Conservation (phyloP, 2,797 vertebrate genomes). For the Siniperca scherzeri region DNA sequence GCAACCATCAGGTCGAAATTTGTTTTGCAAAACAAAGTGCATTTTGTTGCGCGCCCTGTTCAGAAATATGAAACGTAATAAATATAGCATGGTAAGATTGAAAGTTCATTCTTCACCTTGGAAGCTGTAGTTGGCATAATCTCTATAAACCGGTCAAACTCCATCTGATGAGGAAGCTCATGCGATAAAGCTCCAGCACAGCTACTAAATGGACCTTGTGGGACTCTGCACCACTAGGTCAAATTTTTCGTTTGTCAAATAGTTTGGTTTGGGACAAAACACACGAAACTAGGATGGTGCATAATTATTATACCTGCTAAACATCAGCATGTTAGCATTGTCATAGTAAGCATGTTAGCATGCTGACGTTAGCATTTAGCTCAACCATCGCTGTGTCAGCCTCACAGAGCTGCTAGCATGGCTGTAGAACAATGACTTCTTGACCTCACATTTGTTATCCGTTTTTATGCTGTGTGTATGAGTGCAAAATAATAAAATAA, state of each 20-base stretch:
- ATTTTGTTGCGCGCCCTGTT: not conserved
- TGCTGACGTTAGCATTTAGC: not conserved
- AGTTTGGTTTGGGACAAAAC: not conserved
- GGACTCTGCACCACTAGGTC: not conserved
- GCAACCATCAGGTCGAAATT: not conserved
- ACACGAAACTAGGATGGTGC: not conserved
- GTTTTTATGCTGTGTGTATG: not conserved
- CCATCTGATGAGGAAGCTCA: not conserved
- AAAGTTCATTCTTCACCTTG: slow-evolving; percentile 8
- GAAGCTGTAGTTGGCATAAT: not conserved
- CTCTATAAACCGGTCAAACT: not conserved
- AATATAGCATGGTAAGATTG: not conserved
- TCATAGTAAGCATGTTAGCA: not conserved
- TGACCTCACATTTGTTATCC: not conserved
- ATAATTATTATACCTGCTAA: not conserved
- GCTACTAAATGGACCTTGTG: not conserved
- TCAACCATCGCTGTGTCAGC: not conserved
- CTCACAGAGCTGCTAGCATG: not conserved
- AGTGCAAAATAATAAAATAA: not conserved
- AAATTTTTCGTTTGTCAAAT: not conserved
- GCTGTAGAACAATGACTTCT: not conserved
- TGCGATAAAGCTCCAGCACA: not conserved
- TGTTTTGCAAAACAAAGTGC: slow-evolving; percentile 31
- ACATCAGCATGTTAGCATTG: not conserved
- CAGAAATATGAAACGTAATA: slow-evolving; percentile 10